These are phyloP conservation scores for Calliopum simillimum DNA, from an alignment of 2,888 invertebrate species.

Conservation along the genomic window DNA sequence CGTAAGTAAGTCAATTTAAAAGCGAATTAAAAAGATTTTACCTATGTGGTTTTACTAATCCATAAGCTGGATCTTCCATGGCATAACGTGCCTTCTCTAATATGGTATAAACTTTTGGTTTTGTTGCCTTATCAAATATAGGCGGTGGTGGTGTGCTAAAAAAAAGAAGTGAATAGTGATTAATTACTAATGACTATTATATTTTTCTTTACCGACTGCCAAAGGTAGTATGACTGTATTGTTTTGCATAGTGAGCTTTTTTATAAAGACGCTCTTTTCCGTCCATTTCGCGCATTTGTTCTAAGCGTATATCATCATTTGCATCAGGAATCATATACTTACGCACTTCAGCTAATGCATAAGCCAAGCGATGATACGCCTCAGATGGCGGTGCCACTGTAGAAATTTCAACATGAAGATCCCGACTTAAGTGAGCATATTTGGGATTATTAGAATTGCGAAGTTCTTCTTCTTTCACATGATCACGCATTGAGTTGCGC, in stretches of 20 bases:
- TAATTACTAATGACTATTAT: neutral
- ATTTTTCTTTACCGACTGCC: constrained; percentile 53
- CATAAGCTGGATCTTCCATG: constrained; percentile 80
- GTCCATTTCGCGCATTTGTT: constrained; percentile 64
- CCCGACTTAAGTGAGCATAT: constrained; percentile 90
- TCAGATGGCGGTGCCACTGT: constrained; percentile 92
- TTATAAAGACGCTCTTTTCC: constrained; percentile 64
- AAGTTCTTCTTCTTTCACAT: constrained; percentile 93
- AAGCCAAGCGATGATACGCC: constrained; percentile 86
- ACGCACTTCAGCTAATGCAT: constrained; percentile 83
- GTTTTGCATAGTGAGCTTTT: constrained; percentile 61
- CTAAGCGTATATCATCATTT: constrained; percentile 63
- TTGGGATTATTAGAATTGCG: constrained; percentile 89
- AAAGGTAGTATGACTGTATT: constrained; percentile 58
- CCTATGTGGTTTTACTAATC: constrained; percentile 68
- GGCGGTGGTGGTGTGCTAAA: constrained; percentile 63
- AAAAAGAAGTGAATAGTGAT: neutral
- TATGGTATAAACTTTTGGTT: constrained; percentile 86
- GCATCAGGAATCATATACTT: constrained; percentile 83
- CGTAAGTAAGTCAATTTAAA: too few species aligned
- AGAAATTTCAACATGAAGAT: constrained; percentile 91
- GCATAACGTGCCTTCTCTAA: constrained; percentile 83
- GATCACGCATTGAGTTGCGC: constrained; percentile 92
- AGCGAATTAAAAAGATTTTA: constrained; percentile 35
- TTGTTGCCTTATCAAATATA: constrained; percentile 68